Percentiles rank a stretch among this genome's conserved stretches.
These are phyloP conservation scores for Drosophila biarmipes DNA, from an alignment of 1,140 invertebrate genomes.

Conservation along the genomic window DNA sequence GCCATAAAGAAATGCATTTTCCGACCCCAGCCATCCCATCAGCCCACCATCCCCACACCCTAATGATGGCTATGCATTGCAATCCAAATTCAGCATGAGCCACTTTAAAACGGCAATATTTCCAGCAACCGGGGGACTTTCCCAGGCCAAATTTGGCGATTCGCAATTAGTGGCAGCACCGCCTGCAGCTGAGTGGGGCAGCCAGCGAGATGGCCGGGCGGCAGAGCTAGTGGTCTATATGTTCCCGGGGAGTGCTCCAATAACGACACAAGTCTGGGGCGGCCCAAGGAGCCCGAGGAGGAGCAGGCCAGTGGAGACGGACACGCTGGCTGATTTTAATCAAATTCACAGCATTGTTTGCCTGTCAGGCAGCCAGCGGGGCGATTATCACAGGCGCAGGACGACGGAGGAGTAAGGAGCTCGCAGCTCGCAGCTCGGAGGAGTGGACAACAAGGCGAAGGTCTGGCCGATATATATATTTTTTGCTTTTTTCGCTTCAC, in stretches of 20 bases:
- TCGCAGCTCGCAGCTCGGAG: slow-evolving; percentile 8
- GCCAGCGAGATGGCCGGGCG: slow-evolving; percentile 64
- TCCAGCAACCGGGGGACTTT: slow-evolving; percentile 5
- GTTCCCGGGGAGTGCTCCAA: slow-evolving; percentile 34
- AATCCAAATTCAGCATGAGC: slow-evolving; percentile 3
- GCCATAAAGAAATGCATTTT: slow-evolving; percentile 36
- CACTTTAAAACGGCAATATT: slow-evolving; percentile 21
- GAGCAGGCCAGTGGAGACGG: slow-evolving; percentile 60
- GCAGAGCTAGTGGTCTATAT: slow-evolving; percentile 17
- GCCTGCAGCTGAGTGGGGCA: slow-evolving; percentile 50
- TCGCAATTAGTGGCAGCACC: slow-evolving; percentile 78
- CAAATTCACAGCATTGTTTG: slow-evolving; percentile 84
- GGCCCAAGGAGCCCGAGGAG: slow-evolving; percentile 52
- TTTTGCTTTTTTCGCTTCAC: slow-evolving; percentile 14
- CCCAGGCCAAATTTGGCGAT: slow-evolving; percentile 64
- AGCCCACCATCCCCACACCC: neutral
- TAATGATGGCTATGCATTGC: slow-evolving; percentile 26
- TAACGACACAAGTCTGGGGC: slow-evolving; percentile 52
- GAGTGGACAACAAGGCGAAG: slow-evolving; percentile 53
- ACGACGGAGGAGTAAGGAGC: slow-evolving; percentile 26
- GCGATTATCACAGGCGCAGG: slow-evolving; percentile 77
- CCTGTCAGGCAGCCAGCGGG: slow-evolving; percentile 72
- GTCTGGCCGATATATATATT: slow-evolving; percentile 42
- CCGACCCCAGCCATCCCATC: neutral
- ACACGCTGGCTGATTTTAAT: slow-evolving; percentile 83